A percentile compares a stretch with the other conserved stretches of the same genome.
Evolutionary conservation across 2,113 vertebrate species (phyloP).

Genomic region (Dicrurus megarhynchus): DNA sequence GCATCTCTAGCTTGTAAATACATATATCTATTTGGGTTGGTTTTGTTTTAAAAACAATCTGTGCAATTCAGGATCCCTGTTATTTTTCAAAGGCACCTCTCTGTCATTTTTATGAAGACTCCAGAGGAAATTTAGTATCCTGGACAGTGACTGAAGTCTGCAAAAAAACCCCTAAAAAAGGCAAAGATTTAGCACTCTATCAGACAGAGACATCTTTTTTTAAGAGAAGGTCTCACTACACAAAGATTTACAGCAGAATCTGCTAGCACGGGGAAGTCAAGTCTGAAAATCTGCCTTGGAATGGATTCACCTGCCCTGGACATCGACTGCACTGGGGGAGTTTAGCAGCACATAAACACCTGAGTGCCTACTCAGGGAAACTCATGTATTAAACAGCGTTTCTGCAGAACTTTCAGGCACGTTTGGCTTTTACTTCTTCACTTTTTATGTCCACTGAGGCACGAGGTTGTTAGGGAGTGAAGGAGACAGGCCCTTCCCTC

Average conservation of each 20-base stretch:
- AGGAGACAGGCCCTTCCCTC: background rate
- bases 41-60: background rate
- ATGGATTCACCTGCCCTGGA: background rate
- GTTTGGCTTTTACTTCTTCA: background rate
- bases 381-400: background rate
- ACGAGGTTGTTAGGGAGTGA: rapidly evolving
- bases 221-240: background rate
- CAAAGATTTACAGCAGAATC: background rate
- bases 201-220: background rate
- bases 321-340: background rate
- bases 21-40: background rate
- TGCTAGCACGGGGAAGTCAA: background rate
- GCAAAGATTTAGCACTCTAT: background rate
- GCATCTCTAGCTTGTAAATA: background rate
- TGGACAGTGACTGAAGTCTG: background rate
- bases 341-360: background rate
- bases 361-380: background rate
- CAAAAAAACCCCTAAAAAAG: background rate
- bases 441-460: background rate
- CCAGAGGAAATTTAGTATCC: background rate
- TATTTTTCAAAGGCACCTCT: background rate
- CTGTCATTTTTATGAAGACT: background rate
- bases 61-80: background rate
- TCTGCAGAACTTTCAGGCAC: background rate
- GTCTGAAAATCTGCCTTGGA: background rate